phyloP scores from a whole-genome alignment of 2,888 invertebrate species.

The Cyclophora punctaria region DNA sequence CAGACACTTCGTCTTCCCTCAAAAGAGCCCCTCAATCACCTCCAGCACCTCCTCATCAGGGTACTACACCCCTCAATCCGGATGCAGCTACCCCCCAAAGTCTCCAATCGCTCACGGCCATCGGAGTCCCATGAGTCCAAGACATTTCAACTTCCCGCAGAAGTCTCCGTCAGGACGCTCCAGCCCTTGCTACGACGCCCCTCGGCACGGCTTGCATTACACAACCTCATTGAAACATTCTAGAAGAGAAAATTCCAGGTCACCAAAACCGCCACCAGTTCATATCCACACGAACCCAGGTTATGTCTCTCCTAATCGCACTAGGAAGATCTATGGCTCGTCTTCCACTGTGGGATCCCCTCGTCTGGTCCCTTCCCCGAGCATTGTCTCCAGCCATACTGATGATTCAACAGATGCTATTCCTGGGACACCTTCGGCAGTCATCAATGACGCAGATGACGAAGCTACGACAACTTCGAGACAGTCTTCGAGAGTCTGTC shows the following conservation, averaged over 20 bases:
- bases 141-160: conserved; percentile 75
- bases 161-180: conserved; percentile 62
- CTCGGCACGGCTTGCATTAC: conserved; percentile 47
- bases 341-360: conserved; percentile 65
- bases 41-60: conserved; percentile 73
- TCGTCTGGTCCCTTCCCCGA: conserved; percentile 58
- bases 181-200: conserved; percentile 56
- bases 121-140: conserved; percentile 75
- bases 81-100: conserved; percentile 67
- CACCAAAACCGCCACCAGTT: conserved; percentile 69
- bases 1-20: conserved; percentile 71
- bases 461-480: conserved; percentile 57
- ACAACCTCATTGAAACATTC: conserved; percentile 60
- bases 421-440: conserved; percentile 57
- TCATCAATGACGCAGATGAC: conserved; percentile 59
- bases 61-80: conserved; percentile 73
- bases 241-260: conserved; percentile 59
- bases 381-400: conserved; percentile 68
- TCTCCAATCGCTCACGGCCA: conserved; percentile 71
- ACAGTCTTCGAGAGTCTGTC: conserved; percentile 66
- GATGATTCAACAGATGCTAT: conserved; percentile 62
- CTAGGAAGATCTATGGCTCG: conserved; percentile 58
- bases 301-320: conserved; percentile 71
- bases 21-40: conserved; percentile 69
- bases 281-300: conserved; percentile 78